These are phyloP conservation scores for Pithys albifrons DNA, from an alignment of 2,113 vertebrate genomes.

Conservation along the genomic window DNA sequence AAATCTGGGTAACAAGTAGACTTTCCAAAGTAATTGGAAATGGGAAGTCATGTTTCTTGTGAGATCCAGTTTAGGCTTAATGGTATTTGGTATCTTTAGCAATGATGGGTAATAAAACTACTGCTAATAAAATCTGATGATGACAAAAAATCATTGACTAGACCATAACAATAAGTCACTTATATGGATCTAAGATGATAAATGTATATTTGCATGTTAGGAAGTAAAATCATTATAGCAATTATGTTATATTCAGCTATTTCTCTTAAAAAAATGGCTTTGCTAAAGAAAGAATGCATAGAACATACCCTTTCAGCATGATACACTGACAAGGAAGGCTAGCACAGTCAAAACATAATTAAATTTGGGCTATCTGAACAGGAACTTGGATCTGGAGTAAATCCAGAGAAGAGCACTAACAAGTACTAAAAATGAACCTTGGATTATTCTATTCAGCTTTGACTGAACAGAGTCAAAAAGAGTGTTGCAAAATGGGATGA, in stretches of 20 bases:
- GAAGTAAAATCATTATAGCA: neutral
- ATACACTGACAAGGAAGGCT: neutral
- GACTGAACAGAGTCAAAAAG: neutral
- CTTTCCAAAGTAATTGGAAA: neutral
- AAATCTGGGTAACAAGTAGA: neutral
- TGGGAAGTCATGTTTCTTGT: neutral
- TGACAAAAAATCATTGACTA: neutral
- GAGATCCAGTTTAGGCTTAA: neutral
- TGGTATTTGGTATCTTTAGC: neutral
- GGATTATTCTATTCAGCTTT: neutral
- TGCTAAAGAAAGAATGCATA: neutral
- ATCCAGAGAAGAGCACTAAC: neutral
- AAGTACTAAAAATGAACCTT: neutral
- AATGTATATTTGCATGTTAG: neutral
- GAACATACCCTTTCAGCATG: neutral
- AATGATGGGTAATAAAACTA: neutral
- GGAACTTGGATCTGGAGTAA: neutral
- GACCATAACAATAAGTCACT: neutral
- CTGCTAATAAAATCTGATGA: neutral
- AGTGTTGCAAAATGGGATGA: neutral
- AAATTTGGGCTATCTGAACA: neutral
- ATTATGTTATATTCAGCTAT: neutral
- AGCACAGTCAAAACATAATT: neutral
- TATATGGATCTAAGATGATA: neutral
- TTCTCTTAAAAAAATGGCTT: neutral